phyloP scores from a whole-genome alignment of 2,113 vertebrate species.

The Ceratotherium simum region DNA sequence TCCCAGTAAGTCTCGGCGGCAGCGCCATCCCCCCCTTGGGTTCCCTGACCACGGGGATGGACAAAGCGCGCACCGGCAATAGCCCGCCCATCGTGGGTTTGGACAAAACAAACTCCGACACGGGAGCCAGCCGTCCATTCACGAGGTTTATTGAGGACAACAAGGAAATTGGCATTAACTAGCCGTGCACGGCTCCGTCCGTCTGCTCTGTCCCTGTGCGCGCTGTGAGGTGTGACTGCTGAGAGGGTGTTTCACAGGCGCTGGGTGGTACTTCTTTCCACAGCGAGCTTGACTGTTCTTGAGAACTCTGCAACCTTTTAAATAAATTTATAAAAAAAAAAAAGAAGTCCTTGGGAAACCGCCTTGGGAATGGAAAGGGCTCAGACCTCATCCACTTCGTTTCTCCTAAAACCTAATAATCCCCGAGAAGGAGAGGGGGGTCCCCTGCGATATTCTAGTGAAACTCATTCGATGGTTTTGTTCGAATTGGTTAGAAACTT shows the following conservation, averaged over 20 bases:
- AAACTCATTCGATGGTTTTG: conserved; percentile 86
- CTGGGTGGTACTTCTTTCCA: conserved; percentile 92
- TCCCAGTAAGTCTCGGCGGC: conserved; percentile 95
- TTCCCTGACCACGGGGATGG: conserved; percentile 93
- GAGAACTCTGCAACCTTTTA: conserved; percentile 85
- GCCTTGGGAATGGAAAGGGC: conserved; percentile 83
- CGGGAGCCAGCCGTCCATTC: conserved; percentile 93
- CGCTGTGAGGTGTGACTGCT: conserved; percentile 88
- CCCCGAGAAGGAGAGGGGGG: conserved; percentile 61
- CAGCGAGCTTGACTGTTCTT: conserved; percentile 91
- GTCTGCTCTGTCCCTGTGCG: conserved; percentile 90
- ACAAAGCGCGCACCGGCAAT: conserved; percentile 92
- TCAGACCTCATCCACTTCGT: conserved; percentile 82
- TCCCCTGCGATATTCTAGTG: conserved; percentile 63
- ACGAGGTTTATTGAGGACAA: conserved; percentile 98
- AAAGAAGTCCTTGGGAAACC: conserved; percentile 83
- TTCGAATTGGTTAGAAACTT: conserved; percentile 93
- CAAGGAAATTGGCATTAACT: conserved; percentile 99
- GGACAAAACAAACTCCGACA: conserved; percentile 94
- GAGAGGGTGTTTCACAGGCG: conserved; percentile 92
- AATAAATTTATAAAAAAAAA: conserved; percentile 85
- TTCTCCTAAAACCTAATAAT: conserved; percentile 81
- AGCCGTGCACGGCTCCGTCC: conserved; percentile 82
- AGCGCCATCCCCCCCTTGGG: conserved; percentile 93
- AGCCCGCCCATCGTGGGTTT: conserved; percentile 93